Conservation (phyloP, 2,888 invertebrate species). For the Hypena proboscidalis region DNA sequence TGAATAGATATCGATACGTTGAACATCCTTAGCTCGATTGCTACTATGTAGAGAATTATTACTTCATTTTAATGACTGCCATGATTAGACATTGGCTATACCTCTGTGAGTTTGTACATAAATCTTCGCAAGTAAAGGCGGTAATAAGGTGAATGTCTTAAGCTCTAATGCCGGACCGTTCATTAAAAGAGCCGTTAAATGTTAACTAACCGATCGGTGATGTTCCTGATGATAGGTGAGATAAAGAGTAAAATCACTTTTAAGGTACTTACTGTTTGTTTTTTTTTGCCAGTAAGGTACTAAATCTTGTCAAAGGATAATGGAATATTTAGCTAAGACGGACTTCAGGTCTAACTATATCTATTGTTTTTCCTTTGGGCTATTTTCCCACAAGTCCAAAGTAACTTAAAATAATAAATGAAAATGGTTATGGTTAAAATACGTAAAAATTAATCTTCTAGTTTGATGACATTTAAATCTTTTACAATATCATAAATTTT, state of each 20-base stretch:
- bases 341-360: no score
- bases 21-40: no score
- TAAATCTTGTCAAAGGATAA: no score
- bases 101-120: slow-evolving; percentile 75
- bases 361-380: no score
- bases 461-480: no score
- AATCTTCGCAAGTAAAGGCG: slow-evolving; percentile 59
- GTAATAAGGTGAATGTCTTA: slow-evolving; percentile 63
- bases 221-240: slow-evolving; percentile 29
- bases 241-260: slow-evolving; percentile 33
- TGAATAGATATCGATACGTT: no score
- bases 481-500: neutral
- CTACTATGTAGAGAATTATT: slow-evolving; percentile 83
- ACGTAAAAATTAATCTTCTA: no score
- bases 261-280: slow-evolving; percentile 13
- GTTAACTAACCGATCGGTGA: slow-evolving; percentile 47
- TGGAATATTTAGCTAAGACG: no score
- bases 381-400: no score
- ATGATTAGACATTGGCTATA: slow-evolving; percentile 79
- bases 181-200: slow-evolving; percentile 58
- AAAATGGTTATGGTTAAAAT: slow-evolving; percentile 1
- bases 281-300: neutral
- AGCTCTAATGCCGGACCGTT: slow-evolving; percentile 54
- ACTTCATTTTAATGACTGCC: slow-evolving; percentile 77
- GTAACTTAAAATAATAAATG: slow-evolving; percentile 1